Percentiles rank a stretch among this genome's conserved stretches.
Evolutionary conservation across 2,797 vertebrate species (phyloP).

Genomic region (Phalloptychus januarius): DNA sequence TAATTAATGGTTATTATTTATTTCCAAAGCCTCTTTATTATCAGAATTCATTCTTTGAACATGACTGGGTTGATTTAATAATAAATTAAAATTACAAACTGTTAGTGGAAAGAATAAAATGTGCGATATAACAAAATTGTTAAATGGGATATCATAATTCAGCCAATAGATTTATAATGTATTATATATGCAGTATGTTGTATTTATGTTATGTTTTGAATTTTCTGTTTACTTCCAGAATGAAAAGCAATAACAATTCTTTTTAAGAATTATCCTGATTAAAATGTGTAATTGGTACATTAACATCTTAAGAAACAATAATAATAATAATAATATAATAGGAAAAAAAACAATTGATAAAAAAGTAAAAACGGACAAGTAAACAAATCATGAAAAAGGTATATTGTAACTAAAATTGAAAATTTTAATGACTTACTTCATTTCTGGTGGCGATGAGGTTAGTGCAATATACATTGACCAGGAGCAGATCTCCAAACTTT

Average conservation of each 20-base stretch:
- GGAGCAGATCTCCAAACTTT: constrained; percentile 66
- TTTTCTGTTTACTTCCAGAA: neutral
- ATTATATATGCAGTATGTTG: neutral
- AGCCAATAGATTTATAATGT: neutral
- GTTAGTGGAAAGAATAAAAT: neutral
- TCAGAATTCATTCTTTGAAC: constrained; percentile 3
- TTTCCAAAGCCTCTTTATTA: neutral
- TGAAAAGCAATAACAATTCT: neutral
- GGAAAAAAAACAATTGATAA: neutral
- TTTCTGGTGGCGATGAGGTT: constrained; percentile 71
- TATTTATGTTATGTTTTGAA: neutral
- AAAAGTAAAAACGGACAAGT: neutral
- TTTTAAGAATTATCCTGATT: neutral
- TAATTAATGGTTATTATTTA: neutral
- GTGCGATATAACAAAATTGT: constrained; percentile 2
- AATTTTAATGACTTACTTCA: constrained; percentile 75
- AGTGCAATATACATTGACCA: constrained; percentile 69
- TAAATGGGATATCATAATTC: constrained; percentile 11
- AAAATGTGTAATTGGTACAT: neutral
- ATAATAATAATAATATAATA: too few relatives aligned
- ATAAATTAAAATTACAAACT: constrained; percentile 1
- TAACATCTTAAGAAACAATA: neutral
- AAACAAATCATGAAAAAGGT: neutral
- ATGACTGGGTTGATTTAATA: constrained; percentile 15
- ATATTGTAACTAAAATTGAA: constrained; percentile 1